Evolutionary conservation across 2,888 invertebrate genomes (phyloP).

Genomic region (Alitta virens): DNA sequence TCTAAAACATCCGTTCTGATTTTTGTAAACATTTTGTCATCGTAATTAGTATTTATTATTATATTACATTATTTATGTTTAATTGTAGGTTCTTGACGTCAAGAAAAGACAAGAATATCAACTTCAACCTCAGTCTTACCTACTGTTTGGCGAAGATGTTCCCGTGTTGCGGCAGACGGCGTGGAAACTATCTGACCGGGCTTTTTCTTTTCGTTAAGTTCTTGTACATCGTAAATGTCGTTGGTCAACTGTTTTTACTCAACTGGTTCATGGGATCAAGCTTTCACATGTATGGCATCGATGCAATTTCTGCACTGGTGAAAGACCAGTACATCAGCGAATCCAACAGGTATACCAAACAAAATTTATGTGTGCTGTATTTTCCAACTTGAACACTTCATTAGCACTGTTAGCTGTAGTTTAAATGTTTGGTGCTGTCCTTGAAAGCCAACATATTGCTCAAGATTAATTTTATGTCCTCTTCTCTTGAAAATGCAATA

Average conservation of each 20-base stretch:
- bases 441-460: too few species aligned
- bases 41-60: too few species aligned
- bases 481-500: too few species aligned
- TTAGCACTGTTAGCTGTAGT: too few species aligned
- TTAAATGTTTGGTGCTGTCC: too few species aligned
- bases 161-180: constrained; percentile 52
- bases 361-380: too few species aligned
- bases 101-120: neutral
- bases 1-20: too few species aligned
- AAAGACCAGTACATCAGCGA: constrained; percentile 53
- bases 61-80: too few species aligned
- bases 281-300: constrained; percentile 56
- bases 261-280: constrained; percentile 58
- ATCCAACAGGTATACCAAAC: constrained; percentile 25
- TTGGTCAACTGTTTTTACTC: constrained; percentile 58
- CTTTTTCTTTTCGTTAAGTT: constrained; percentile 59
- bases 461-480: too few species aligned
- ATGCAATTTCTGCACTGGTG: constrained; percentile 58
- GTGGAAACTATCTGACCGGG: constrained; percentile 59
- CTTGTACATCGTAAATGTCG: constrained; percentile 56
- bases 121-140: neutral
- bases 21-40: too few species aligned
- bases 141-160: constrained; percentile 31
- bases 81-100: neutral
- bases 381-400: too few species aligned